phyloP scores from a whole-genome alignment of 2,888 invertebrate species.

The Cosmorhoe ocellata region DNA sequence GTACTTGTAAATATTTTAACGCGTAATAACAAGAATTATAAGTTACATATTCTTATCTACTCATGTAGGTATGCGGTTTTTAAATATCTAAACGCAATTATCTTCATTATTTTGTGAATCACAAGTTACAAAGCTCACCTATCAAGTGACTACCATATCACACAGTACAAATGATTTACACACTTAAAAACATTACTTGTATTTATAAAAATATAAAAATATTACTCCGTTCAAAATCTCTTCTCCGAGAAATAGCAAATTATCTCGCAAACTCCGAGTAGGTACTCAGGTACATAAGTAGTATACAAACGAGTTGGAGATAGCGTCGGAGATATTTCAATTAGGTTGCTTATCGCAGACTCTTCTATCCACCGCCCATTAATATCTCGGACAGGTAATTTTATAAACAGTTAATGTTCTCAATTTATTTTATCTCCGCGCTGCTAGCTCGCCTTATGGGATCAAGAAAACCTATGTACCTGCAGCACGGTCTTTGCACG shows the following conservation, averaged over 20 bases:
- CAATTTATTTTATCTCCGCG: constrained; percentile 28
- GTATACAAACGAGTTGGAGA: constrained; percentile 21
- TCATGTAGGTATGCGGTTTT: too few species aligned
- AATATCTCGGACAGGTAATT: constrained; percentile 35
- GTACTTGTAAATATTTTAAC: too few species aligned
- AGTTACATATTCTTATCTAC: too few species aligned
- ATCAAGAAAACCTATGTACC: neutral
- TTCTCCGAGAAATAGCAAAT: constrained; percentile 13
- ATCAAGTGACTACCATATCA: too few species aligned
- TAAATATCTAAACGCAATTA: too few species aligned
- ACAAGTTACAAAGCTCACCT: too few species aligned
- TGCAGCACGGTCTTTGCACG: neutral
- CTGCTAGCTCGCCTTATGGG: neutral
- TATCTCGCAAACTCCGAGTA: constrained; percentile 4
- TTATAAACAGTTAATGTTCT: constrained; percentile 33
- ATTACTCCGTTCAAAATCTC: too few species aligned
- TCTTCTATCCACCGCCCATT: constrained; percentile 25
- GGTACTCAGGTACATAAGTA: neutral
- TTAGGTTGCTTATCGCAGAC: constrained; percentile 25
- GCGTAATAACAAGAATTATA: too few species aligned
- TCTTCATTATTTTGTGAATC: too few species aligned
- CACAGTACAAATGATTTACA: too few species aligned
- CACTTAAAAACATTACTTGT: too few species aligned
- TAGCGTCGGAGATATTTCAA: constrained; percentile 29
- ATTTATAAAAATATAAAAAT: too few species aligned